Evolutionary conservation across 2,113 vertebrate genomes (phyloP).

Genomic region (Desmodus rotundus): DNA sequence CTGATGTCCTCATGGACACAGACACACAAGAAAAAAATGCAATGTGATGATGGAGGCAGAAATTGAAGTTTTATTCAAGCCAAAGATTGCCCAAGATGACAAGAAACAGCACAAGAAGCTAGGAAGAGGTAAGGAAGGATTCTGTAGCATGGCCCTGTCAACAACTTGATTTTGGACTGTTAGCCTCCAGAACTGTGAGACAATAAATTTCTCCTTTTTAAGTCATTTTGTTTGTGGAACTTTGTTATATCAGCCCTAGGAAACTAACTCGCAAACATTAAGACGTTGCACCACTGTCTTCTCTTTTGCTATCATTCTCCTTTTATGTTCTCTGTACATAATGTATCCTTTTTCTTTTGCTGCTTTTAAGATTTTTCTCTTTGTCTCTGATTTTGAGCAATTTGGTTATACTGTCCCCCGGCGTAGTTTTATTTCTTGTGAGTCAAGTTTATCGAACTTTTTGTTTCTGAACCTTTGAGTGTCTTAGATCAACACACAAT

Average conservation of each 20-base stretch:
- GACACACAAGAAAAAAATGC: neutral
- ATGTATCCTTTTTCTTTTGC: neutral
- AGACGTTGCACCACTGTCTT: neutral
- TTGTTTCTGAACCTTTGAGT: neutral
- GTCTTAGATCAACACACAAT: neutral
- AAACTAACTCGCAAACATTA: neutral
- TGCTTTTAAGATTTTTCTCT: neutral
- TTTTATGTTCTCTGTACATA: neutral
- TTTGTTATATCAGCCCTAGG: neutral
- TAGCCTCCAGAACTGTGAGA: neutral
- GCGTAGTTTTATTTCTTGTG: neutral
- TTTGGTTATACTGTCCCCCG: neutral
- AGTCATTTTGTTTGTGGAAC: neutral
- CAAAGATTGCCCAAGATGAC: neutral
- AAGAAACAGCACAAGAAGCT: neutral
- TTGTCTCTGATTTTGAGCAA: neutral
- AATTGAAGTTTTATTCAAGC: neutral
- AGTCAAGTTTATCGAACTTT: neutral
- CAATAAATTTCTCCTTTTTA: neutral
- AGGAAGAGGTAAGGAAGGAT: neutral
- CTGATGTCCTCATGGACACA: neutral
- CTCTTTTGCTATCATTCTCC: neutral
- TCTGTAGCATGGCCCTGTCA: neutral
- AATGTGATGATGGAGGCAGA: neutral
- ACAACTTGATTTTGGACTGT: neutral